Evolutionary conservation across 2,113 vertebrate genomes (phyloP).

Genomic region (Strix uralensis): DNA sequence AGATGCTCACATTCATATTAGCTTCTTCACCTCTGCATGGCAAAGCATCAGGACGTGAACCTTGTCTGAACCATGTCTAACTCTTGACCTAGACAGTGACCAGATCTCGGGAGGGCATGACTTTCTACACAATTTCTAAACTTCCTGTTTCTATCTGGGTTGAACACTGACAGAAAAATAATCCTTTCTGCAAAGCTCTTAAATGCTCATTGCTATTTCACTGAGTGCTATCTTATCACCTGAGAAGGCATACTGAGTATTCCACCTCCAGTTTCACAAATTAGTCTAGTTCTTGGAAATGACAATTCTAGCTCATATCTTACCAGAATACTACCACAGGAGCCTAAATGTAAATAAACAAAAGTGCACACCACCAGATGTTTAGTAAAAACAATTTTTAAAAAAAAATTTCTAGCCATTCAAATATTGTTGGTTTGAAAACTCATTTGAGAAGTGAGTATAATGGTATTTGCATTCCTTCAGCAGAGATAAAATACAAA

Average conservation of each 20-base stretch:
- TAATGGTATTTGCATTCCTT: background rate
- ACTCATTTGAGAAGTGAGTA: background rate
- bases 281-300: background rate
- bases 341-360: background rate
- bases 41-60: background rate
- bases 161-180: background rate
- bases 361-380: background rate
- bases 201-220: background rate
- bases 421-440: background rate
- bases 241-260: background rate
- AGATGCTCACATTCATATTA: background rate
- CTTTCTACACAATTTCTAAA: background rate
- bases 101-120: background rate
- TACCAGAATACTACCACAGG: background rate
- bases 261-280: background rate
- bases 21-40: background rate
- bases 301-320: background rate
- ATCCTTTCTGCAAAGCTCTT: background rate
- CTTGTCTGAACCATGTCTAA: background rate
- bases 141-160: background rate
- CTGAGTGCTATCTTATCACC: background rate
- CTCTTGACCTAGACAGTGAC: background rate
- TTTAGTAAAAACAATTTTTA: background rate
- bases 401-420: background rate
- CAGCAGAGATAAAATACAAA: background rate